Conservation (phyloP, 2,888 invertebrate species). For the Aphidius colemani region DNA sequence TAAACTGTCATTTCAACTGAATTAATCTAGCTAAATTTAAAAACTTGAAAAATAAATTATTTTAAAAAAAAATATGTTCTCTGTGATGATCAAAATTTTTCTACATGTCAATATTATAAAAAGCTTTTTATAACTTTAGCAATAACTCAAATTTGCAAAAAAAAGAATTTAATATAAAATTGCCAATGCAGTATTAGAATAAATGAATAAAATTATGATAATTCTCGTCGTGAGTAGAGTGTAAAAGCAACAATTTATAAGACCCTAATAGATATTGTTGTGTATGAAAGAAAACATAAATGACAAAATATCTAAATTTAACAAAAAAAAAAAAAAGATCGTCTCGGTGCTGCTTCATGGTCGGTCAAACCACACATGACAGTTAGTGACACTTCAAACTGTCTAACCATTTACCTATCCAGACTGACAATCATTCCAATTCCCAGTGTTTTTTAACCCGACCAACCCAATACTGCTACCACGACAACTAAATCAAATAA, state of each 20-base stretch:
- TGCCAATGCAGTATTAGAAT: too few species aligned
- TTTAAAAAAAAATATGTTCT: constrained; percentile 10
- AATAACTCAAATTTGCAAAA: constrained; percentile 18
- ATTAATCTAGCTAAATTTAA: constrained; percentile 23
- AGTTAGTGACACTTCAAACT: constrained; percentile 25
- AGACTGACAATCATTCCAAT: constrained; percentile 43
- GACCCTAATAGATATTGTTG: too few species aligned
- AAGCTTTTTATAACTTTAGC: constrained; percentile 16
- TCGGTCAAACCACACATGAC: constrained; percentile 15
- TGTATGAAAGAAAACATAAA: too few species aligned
- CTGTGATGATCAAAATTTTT: constrained; percentile 32
- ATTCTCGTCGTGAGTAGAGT: background rate
- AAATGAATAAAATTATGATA: constrained; percentile 10
- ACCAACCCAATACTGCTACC: constrained; percentile 11
- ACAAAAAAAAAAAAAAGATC: too few species aligned
- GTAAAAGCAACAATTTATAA: too few species aligned
- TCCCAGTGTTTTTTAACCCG: constrained; percentile 56
- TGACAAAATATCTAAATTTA: too few species aligned
- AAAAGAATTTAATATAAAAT: constrained; percentile 4
- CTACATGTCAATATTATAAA: constrained; percentile 24
- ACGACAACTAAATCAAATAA: constrained; percentile 9
- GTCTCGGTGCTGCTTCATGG: constrained; percentile 25
- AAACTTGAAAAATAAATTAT: background rate
- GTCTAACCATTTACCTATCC: constrained; percentile 27
- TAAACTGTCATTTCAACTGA: constrained; percentile 28